Evolutionary conservation across 2,888 invertebrate genomes (phyloP).

Genomic region (Amaurobius ferox): DNA sequence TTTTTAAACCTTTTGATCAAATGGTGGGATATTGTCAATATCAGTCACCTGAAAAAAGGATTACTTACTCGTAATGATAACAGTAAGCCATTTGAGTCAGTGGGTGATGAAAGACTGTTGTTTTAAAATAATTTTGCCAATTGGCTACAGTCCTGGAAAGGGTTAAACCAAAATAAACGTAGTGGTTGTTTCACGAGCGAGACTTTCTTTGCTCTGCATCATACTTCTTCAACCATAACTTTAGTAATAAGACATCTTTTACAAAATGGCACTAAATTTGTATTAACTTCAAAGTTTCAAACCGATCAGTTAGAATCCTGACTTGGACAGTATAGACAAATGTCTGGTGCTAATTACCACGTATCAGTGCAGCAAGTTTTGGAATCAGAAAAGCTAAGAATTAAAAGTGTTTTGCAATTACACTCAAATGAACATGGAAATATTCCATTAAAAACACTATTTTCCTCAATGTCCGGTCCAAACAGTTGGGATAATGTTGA

Average conservation of each 20-base stretch:
- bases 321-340: constrained; percentile 20
- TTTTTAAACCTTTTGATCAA: too few species aligned
- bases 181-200: too few species aligned
- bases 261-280: not conserved
- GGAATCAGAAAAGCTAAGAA: not conserved
- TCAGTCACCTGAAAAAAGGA: not conserved
- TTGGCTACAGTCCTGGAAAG: not conserved
- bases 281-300: constrained; percentile 19
- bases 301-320: constrained; percentile 4
- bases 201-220: not conserved
- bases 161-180: not conserved
- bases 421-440: too few species aligned
- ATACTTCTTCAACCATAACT: not conserved
- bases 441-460: too few species aligned
- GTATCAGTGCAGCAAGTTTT: constrained; percentile 4
- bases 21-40: not conserved
- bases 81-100: too few species aligned
- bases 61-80: not conserved
- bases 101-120: not conserved
- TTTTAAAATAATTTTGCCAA: not conserved
- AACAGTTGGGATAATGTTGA: too few species aligned
- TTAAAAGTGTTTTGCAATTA: not conserved
- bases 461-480: too few species aligned
- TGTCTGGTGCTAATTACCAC: constrained; percentile 19
- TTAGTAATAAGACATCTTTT: not conserved